phyloP scores from a whole-genome alignment of 2,888 invertebrate genomes.

The Lithophane socia region DNA sequence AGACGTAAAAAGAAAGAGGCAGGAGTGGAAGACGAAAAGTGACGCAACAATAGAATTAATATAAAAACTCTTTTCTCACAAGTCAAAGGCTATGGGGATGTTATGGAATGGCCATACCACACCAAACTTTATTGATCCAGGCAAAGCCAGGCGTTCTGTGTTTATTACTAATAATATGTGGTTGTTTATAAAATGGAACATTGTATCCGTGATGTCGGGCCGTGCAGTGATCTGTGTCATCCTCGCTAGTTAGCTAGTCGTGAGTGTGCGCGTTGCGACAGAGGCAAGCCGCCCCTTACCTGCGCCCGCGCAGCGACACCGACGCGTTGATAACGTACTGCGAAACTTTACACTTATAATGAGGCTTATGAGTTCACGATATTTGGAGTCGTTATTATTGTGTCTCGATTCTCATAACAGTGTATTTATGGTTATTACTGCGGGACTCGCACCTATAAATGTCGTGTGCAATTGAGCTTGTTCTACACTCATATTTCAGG shows the following conservation, averaged over 20 bases:
- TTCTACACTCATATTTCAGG: conserved; percentile 12
- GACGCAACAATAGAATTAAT: background rate
- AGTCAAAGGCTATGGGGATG: background rate
- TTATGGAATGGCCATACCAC: too few relatives aligned
- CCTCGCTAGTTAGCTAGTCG: conserved; percentile 77
- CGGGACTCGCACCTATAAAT: conserved; percentile 26
- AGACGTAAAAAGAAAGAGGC: background rate
- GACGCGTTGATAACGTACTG: conserved; percentile 59
- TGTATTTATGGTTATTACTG: conserved; percentile 50
- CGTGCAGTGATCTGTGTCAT: conserved; percentile 77
- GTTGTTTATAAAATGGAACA: conserved; percentile 69
- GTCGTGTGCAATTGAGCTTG: background rate
- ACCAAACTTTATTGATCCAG: conserved; percentile 10
- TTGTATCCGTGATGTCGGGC: conserved; percentile 75
- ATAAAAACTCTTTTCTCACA: background rate
- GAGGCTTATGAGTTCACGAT: conserved; percentile 67
- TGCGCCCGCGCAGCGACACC: conserved; percentile 47
- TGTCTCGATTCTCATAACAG: conserved; percentile 49
- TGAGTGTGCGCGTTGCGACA: conserved; percentile 71
- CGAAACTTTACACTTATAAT: conserved; percentile 64
- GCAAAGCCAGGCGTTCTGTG: conserved; percentile 33
- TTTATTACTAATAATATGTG: conserved; percentile 62
- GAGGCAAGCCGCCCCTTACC: conserved; percentile 63
- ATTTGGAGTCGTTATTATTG: conserved; percentile 57
- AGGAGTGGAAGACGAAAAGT: background rate